These are phyloP conservation scores for Achroia grisella DNA, from an alignment of 1,140 invertebrate species.

Conservation along the genomic window DNA sequence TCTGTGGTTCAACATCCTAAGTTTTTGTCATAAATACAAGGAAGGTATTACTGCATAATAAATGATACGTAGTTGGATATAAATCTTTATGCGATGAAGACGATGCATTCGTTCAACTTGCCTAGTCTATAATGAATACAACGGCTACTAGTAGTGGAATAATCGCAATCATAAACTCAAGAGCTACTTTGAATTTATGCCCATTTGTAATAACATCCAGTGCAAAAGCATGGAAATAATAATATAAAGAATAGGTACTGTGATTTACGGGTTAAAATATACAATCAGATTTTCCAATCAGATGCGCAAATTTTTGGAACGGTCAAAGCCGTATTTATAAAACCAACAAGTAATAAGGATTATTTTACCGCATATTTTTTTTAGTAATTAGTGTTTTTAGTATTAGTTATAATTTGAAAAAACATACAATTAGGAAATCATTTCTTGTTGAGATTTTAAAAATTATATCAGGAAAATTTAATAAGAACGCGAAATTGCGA, in stretches of 20 bases:
- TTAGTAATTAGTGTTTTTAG: too few relatives aligned
- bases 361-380: too few relatives aligned
- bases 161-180: slow-evolving; percentile 23
- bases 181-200: slow-evolving; percentile 22
- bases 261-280: too few relatives aligned
- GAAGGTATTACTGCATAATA: slow-evolving; percentile 15
- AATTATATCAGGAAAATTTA: not conserved
- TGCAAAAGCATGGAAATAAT: slow-evolving; percentile 10
- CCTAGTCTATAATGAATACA: slow-evolving; percentile 17
- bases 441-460: too few relatives aligned
- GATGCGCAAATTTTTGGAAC: too few relatives aligned
- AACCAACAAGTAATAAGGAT: too few relatives aligned
- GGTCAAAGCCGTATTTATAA: too few relatives aligned
- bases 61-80: slow-evolving; percentile 16
- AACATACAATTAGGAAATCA: too few relatives aligned
- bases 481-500: not conserved
- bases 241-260: not conserved
- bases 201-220: slow-evolving; percentile 14
- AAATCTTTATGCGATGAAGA: slow-evolving; percentile 26
- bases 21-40: slow-evolving; percentile 3
- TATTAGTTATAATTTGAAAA: too few relatives aligned
- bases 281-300: too few relatives aligned
- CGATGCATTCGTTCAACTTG: slow-evolving; percentile 9
- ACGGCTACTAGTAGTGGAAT: slow-evolving; percentile 19
- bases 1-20: slow-evolving; percentile 1